Conservation (phyloP, 2,113 vertebrate species). For the Coryphaenoides rupestris region DNA sequence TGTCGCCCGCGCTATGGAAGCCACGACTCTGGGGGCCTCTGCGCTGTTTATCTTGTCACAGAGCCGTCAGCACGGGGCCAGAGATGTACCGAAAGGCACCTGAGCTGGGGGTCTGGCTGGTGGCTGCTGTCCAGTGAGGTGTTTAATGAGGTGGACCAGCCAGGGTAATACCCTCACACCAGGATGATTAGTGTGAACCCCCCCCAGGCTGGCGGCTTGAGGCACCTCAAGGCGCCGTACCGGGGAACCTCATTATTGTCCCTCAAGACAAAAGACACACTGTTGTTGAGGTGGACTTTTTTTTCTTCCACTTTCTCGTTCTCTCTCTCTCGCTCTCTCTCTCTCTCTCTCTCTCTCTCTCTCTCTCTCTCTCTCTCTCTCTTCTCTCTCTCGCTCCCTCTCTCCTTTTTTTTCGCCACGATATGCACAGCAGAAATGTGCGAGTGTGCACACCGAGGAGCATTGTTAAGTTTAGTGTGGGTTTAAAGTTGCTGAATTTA, state of each 20-base stretch:
- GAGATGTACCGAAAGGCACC: not conserved
- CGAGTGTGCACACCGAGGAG: no score
- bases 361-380: no score
- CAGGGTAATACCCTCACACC: constrained; percentile 66
- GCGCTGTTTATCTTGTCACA: constrained; percentile 6
- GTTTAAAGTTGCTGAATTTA: no score
- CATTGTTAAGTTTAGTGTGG: no score
- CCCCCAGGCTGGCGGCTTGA: constrained; percentile 42
- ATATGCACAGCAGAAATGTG: not conserved
- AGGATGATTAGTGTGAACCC: constrained; percentile 71
- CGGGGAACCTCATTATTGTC: constrained; percentile 62
- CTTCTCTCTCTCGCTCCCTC: no score
- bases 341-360: no score
- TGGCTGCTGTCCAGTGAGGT: constrained; percentile 48
- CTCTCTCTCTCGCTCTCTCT: no score
- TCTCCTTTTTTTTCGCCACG: no score
- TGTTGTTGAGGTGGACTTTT: constrained; percentile 4
- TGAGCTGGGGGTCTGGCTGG: constrained; percentile 40
- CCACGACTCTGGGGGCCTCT: not conserved
- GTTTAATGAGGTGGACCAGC: constrained; percentile 62
- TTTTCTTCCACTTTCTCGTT: not conserved
- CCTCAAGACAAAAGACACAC: constrained; percentile 25
- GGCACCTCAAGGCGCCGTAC: constrained; percentile 46
- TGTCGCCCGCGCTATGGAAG: not conserved
- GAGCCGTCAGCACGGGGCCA: constrained; percentile 17